Percentiles rank a stretch among this genome's conserved stretches.
phyloP scores from a whole-genome alignment of 2,797 vertebrate genomes.

The Ammospiza maritima region DNA sequence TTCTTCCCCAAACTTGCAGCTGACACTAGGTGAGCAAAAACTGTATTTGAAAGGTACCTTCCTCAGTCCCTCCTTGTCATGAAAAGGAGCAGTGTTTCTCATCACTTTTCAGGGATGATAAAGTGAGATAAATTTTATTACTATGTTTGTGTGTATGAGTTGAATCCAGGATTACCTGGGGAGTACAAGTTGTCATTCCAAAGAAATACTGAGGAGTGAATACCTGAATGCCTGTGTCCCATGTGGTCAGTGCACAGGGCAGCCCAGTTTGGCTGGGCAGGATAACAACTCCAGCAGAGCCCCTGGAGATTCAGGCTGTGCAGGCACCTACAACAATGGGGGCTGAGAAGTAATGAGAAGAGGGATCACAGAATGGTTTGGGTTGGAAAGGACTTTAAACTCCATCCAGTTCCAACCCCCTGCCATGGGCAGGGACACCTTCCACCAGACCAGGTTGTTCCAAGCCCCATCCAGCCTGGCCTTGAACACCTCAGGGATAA shows the following conservation, averaged over 20 bases:
- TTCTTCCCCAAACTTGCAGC: background rate
- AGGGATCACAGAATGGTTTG: background rate
- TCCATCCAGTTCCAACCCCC: background rate
- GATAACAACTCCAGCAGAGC: background rate
- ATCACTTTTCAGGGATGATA: background rate
- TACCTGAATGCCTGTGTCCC: background rate
- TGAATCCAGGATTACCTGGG: background rate
- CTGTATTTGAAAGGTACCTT: background rate
- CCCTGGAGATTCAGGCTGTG: background rate
- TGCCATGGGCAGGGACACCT: background rate
- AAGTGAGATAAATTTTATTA: background rate
- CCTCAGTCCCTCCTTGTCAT: background rate
- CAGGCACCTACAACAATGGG: background rate
- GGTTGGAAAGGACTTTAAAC: background rate
- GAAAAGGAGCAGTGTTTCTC: background rate
- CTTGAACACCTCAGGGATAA: background rate
- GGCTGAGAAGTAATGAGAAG: background rate
- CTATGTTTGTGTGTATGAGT: background rate
- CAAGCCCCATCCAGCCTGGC: background rate
- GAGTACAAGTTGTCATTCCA: background rate
- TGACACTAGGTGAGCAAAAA: background rate
- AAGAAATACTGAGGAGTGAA: background rate
- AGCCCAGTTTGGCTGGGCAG: background rate
- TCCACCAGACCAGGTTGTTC: background rate
- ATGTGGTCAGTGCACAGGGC: rapidly evolving